Evolutionary conservation across 2,113 vertebrate genomes (phyloP).

Genomic region (Rhinoderma darwinii): DNA sequence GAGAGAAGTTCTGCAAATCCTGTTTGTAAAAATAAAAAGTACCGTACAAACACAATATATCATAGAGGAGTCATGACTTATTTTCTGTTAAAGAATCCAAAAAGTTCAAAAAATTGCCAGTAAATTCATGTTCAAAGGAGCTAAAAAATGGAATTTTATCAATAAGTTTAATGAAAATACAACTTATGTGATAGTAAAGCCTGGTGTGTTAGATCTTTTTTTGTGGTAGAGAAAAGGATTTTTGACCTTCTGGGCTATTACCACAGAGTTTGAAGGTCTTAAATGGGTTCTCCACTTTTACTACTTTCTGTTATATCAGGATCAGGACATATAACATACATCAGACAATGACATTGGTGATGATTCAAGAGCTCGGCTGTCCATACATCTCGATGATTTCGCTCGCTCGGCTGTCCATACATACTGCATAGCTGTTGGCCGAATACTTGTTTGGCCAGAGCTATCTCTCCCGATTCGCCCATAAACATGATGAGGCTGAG

Average conservation of each 20-base stretch:
- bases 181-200: too few species aligned
- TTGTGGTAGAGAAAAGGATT: too few species aligned
- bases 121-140: neutral
- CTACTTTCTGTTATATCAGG: neutral
- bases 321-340: too few species aligned
- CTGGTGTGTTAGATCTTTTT: too few species aligned
- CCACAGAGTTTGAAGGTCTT: neutral
- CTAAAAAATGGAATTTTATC: neutral
- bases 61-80: neutral
- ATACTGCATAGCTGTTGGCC: too few species aligned
- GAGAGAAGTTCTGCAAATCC: slow-evolving; percentile 25
- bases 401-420: too few species aligned
- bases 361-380: too few species aligned
- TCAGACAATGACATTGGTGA: neutral
- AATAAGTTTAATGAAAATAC: neutral
- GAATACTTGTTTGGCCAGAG: too few species aligned
- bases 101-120: neutral
- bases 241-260: neutral
- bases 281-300: neutral
- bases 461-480: neutral
- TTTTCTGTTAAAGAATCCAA: neutral
- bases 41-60: slow-evolving; percentile 5
- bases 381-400: too few species aligned
- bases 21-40: slow-evolving; percentile 4
- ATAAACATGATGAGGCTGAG: neutral